A percentile compares a stretch with the other conserved stretches of the same genome.
Conservation (phyloP, 2,797 vertebrate genomes). For the Sus cebifrons region DNA sequence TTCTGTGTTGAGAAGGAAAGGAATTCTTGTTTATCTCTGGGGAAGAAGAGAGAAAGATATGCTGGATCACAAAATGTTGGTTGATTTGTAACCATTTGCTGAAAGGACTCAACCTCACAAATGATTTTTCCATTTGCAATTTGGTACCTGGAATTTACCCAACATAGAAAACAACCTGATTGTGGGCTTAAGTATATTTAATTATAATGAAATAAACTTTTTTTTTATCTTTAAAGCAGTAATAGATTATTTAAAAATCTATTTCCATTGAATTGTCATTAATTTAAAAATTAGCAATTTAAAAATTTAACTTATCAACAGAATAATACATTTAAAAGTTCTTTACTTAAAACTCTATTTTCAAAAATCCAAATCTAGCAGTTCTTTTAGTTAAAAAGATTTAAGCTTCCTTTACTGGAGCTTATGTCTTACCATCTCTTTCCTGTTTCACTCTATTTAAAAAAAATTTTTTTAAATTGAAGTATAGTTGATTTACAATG, state of each 20-base stretch:
- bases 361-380: not conserved
- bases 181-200: not conserved
- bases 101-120: constrained; percentile 31
- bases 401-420: not conserved
- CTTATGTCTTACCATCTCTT: not conserved
- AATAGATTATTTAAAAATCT: not conserved
- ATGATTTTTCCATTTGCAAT: not conserved
- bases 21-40: not conserved
- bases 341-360: not conserved
- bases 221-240: constrained; percentile 27
- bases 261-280: not conserved
- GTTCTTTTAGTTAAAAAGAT: constrained; percentile 20
- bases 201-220: not conserved
- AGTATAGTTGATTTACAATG: no score
- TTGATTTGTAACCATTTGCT: constrained; percentile 2
- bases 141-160: not conserved
- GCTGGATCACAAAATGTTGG: not conserved
- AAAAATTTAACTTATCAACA: not conserved
- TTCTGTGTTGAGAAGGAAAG: constrained; percentile 2
- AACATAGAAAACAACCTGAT: not conserved
- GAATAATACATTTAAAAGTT: not conserved
- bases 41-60: not conserved
- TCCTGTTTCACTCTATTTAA: not conserved
- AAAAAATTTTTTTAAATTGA: no score
- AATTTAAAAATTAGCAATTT: constrained; percentile 24